These are phyloP conservation scores for Rhagophthalmus giganteus DNA, from an alignment of 2,888 invertebrate species.

Conservation along the genomic window DNA sequence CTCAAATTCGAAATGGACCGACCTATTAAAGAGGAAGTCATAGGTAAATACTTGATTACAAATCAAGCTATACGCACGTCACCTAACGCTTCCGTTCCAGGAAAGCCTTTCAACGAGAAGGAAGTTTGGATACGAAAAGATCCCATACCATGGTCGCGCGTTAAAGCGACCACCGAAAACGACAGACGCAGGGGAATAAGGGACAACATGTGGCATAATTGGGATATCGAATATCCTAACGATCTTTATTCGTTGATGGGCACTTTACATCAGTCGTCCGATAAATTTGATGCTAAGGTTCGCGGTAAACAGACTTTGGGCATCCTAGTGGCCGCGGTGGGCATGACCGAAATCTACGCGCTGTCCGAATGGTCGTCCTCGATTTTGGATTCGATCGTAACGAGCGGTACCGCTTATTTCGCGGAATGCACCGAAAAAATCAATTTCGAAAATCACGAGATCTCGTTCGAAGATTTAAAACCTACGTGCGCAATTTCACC, in stretches of 20 bases:
- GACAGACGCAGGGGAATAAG: slow-evolving; percentile 39
- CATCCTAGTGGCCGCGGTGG: slow-evolving; percentile 48
- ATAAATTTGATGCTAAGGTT: slow-evolving; percentile 58
- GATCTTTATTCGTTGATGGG: slow-evolving; percentile 72
- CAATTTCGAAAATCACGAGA: slow-evolving; percentile 60
- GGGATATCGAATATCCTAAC: slow-evolving; percentile 69
- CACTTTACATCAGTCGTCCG: slow-evolving; percentile 63
- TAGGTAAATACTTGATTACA: slow-evolving; percentile 34
- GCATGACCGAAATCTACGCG: slow-evolving; percentile 63
- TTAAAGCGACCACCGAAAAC: slow-evolving; percentile 37
- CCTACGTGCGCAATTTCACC: slow-evolving; percentile 61
- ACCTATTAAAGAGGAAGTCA: slow-evolving; percentile 51
- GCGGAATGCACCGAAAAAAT: slow-evolving; percentile 57
- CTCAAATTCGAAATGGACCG: slow-evolving; percentile 55
- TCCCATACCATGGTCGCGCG: slow-evolving; percentile 51
- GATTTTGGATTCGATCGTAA: slow-evolving; percentile 65
- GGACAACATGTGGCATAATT: slow-evolving; percentile 63
- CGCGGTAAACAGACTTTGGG: slow-evolving; percentile 65
- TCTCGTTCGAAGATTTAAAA: slow-evolving; percentile 62
- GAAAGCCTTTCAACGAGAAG: slow-evolving; percentile 51
- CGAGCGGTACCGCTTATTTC: slow-evolving; percentile 63
- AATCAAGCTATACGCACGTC: too few relatives aligned
- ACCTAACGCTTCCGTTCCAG: slow-evolving; percentile 32
- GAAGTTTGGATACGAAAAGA: slow-evolving; percentile 49
- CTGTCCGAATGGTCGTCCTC: slow-evolving; percentile 66